Percentiles rank a stretch among this genome's conserved stretches.
Evolutionary conservation across 2,888 invertebrate genomes (phyloP).

Genomic region (Drosophila mettleri): DNA sequence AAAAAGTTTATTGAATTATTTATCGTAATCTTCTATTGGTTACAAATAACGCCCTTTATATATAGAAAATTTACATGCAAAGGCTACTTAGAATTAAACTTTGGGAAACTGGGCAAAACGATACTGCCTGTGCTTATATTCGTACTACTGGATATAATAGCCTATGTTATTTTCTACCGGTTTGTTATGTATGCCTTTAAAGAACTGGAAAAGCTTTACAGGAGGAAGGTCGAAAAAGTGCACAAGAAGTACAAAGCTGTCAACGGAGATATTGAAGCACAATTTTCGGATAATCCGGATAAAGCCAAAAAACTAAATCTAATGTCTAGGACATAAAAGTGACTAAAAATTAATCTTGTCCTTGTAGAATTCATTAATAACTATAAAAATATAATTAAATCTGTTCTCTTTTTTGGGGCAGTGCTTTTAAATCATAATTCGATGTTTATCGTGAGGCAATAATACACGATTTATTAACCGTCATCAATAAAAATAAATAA

Average conservation of each 20-base stretch:
- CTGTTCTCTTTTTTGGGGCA: background rate
- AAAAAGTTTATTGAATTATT: conserved; percentile 32
- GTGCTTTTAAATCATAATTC: too few relatives aligned
- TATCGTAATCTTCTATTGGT: conserved; percentile 21
- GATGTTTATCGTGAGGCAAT: too few relatives aligned
- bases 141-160: background rate
- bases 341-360: background rate
- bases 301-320: background rate
- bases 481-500: too few relatives aligned
- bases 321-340: background rate
- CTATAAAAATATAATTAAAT: background rate
- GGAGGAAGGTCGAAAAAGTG: background rate
- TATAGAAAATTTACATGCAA: background rate
- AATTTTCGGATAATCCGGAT: background rate
- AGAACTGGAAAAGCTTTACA: background rate
- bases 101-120: conserved; percentile 4
- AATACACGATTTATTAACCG: too few relatives aligned
- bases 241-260: too few relatives aligned
- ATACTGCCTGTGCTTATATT: conserved; percentile 21
- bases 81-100: conserved; percentile 8
- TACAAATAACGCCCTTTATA: conserved; percentile 1
- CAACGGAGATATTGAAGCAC: background rate
- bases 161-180: background rate
- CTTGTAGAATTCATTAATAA: too few relatives aligned
- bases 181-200: background rate